Base-by-base conservation (phyloP, 2,113 vertebrate genomes). In the Chionis minor region DNA sequence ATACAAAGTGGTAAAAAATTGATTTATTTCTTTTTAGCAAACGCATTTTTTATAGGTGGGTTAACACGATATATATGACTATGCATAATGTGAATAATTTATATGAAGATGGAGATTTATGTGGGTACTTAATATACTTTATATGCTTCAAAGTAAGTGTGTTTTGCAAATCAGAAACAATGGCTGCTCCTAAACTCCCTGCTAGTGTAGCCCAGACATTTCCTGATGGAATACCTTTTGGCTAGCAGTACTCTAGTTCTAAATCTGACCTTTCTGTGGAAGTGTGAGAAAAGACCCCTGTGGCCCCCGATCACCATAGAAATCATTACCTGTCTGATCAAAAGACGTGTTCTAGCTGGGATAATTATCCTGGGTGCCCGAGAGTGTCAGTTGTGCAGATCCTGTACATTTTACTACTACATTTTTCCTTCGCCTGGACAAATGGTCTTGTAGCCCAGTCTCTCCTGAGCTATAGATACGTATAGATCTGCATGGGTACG, bases 391-490 rank as follows among this genome's bases (percentile, higher is more conserved):
- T 4, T 33, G 1, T 14, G 51, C 54, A 45, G 30, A 19, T 49
- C 61, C 42, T 33, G 1, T 0, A 12, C 2, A 0, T 13, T 63
- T 33, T 35, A 45, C 70, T 74, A 8, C 4, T 55, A 12, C 14
- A 2, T 58, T 63, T 23, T 33, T 2, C 26, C 35, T 49, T 32
- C 56, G 5, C 55, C 58, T 74, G 78, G 49, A 73, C 59, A 10
- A 42, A 7, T 1, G 26, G 21, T 9, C 42, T 32, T 9, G 14
- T 3, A 12, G 24, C 27, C 38, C 27, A 3, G 20, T 14, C 56
- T 65, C 63, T 61, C 67, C 84, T 8, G 40, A 55, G 12, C 24
- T 32, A 10, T 3, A 45, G 8, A 0, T 8, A 16, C 15, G 30
- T 44, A 44, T 14, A 44, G 14, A 44, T 44, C 44, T 14, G 58